Evolutionary conservation across 2,797 vertebrate species (phyloP), one percentile per base, ranked within the genome.

Genomic region (Manis javanica): DNA sequence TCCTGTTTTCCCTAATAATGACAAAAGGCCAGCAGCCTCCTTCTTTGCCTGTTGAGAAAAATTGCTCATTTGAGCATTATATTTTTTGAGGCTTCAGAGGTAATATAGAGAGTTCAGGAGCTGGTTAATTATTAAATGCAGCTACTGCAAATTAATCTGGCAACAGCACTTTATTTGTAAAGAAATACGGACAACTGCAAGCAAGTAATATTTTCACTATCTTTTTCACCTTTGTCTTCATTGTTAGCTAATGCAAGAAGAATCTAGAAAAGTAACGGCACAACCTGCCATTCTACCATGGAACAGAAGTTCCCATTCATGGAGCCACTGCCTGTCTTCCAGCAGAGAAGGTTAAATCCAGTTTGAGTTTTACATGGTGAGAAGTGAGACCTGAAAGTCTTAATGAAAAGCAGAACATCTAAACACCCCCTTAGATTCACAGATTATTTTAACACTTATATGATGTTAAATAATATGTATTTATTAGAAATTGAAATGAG

Each of bases 401-500:
- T 90, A 66, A 77, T 51, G 16, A 49, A 92, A 51, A 46, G 46
- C 46, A 46, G 46, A 46, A 5, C 53, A 68, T 83, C 42, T 57
- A 74, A 92, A 55, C 11, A 51, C 64, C 10, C 51, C 34, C n/a
- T 37, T 97, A 78, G 75, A 39, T 29, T 77, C 34, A 55, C 15
- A 84, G 55, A 84, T 81, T 94, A 72, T 87, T 93, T 93, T 37
- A 91, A 97, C 87, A 34, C 66, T 89, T 92, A 61, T 46, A 64
- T 64, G 57, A 37, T 87, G 16, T 87, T 92, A 94, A 95, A 90
- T 84, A 90, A 90, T 69, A 79, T 42, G 3, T 31, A 78, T 42
- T 96, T 93, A 90, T 96, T 90, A 94, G 59, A 96, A 95, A 89
- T 81, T 87, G 66, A 96, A 96, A 74, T 64, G 16, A 93, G 75